Base-by-base conservation (phyloP, 2,888 invertebrate genomes). In the Drosophila falleni region DNA sequence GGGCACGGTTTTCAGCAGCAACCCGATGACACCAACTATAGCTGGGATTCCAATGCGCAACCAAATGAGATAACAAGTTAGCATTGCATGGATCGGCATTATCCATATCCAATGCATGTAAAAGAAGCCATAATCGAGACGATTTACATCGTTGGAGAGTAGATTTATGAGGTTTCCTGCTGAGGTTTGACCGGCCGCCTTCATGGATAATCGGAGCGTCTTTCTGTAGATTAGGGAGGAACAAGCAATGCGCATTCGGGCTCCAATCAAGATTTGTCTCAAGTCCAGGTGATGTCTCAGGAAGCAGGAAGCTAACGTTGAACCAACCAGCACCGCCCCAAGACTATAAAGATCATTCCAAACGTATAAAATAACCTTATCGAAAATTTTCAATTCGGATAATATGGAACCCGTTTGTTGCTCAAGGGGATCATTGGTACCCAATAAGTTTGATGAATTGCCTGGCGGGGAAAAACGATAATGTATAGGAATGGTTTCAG, bases 151-250 rank as follows among this genome's bases (percentile, higher is more conserved):
- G 90, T 98, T 98, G 5, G 98, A 98, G 59, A 99, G 94, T 5
- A 99, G 93, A 93, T 99, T 98, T 13, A 98, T 96, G 59, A 99
- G 95, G 92, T 98, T 97, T 0, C 98, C 98, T 0, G 96, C 96
- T 0, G 98, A 91, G 2, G 96, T 96, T 87, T 95, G 94, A 3
- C 95, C 95, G 41, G 97, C 92, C 0, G 97, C 95, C 29, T 94
- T 94, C 91, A 95, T 95, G 69, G 96, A 96, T 9, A 97, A 92
- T 23, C 94, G 94, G 15, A 96, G 92, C 0, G 95, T 94, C 95
- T 96, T 89, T 42, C 81, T 73, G 31, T 80, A 87, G 51, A 87
- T 87, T 6, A 88, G 39, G 15, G 86, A 87, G 9, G 95, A 95
- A 68, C 95, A 94, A 0, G 96, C 95, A 3, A 96, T 93, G 31